Evolutionary conservation across 35 echinoderm and acorn worm genomes (phyloP), one percentile per base, ranked within the genome.

Genomic region (Apostichopus japonicus): DNA sequence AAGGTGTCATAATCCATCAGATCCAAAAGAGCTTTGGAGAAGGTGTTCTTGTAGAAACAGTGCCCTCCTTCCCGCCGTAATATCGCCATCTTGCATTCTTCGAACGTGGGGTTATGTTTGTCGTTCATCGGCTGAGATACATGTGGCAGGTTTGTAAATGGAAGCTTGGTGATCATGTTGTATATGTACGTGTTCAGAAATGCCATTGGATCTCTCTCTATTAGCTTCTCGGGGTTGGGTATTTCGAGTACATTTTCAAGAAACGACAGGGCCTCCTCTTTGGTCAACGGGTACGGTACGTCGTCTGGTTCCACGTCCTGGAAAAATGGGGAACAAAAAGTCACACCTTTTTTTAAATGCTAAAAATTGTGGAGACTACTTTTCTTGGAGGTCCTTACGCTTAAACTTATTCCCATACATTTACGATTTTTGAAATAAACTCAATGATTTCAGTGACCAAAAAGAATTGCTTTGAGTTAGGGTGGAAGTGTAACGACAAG

Each of bases 31-130:
- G 86, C 86, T 51, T 87, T 87, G n/a, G 86, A 62, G 44, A 87
- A 87, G 17, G 44, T 21, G 16, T 87, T 87, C 23, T 87, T 87
- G 86, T 65, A 87, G 86, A 65, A 87, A 15, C 86, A 87, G 86
- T 87, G 56, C 55, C 86, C 86, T 10, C 86, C 86, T 71, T 65
- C 44, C 6, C 63, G 86, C 24, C 56, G 4, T 15, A 87, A 62
- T 7, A 87, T n/a, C 0, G 86, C 86, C 13, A 4, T 22, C 58
- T 71, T 87, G 86, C 86, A 87, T 27, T 87, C 86, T 8, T 56
- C 55, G 0, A 87, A 87, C 5, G 86, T 63, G 1, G 56, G 86
- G 55, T 24, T 25, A 52, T 83, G 79, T 14, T 54, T 83, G 10
- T 83, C 51, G 54, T 83, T 25, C 79, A 83, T 83, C 5, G 79